Conservation (phyloP, 2,797 vertebrate genomes). For the Melanotaenia parkinsoni region DNA sequence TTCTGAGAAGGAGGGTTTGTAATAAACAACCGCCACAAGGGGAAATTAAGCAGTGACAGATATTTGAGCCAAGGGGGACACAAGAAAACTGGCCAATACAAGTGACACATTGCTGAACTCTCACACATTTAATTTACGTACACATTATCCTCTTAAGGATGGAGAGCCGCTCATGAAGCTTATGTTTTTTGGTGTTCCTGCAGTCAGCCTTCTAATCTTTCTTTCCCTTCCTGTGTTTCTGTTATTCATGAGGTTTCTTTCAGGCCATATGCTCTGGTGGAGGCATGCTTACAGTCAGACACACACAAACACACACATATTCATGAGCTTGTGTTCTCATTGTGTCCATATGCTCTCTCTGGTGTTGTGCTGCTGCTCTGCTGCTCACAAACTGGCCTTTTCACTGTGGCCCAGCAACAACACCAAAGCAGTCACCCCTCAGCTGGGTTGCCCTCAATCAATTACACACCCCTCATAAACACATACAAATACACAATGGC, state of each 20-base stretch:
- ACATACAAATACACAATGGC: constrained; percentile 61
- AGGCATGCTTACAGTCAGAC: constrained; percentile 67
- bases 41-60: constrained; percentile 31
- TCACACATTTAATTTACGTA: constrained; percentile 4
- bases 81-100: constrained; percentile 14
- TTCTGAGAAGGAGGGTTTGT: constrained; percentile 34
- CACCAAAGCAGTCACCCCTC: constrained; percentile 45
- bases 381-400: constrained; percentile 88
- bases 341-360: constrained; percentile 89
- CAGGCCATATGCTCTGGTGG: constrained; percentile 76
- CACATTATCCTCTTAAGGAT: constrained; percentile 1
- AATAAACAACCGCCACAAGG: constrained; percentile 46
- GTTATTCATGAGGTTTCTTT: constrained; percentile 75
- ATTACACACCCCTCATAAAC: constrained; percentile 62
- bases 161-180: not conserved
- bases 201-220: constrained; percentile 33
- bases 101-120: constrained; percentile 29
- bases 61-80: constrained; percentile 20
- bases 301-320: constrained; percentile 74
- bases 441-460: constrained; percentile 74
- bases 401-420: constrained; percentile 71
- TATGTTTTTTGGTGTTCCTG: constrained; percentile 4
- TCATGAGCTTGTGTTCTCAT: constrained; percentile 87
- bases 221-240: constrained; percentile 40
- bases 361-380: constrained; percentile 84